Evolutionary conservation across 2,888 invertebrate genomes (phyloP).

Genomic region (Zaprionus bogoriensis): DNA sequence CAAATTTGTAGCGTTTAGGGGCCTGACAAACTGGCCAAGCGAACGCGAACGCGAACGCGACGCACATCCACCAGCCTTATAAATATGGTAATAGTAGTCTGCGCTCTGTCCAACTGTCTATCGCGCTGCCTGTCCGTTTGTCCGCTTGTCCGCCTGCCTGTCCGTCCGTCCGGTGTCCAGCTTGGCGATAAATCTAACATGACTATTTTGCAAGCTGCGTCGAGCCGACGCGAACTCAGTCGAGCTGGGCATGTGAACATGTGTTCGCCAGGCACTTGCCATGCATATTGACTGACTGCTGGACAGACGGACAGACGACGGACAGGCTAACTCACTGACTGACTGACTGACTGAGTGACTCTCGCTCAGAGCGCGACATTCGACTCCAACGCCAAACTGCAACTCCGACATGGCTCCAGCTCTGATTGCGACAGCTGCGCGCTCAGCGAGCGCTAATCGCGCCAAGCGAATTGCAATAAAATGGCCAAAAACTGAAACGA

Average conservation of each 20-base stretch:
- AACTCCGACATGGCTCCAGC: constrained; percentile 37
- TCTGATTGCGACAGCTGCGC: constrained; percentile 58
- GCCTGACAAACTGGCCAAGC: constrained; percentile 66
- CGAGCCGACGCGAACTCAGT: constrained; percentile 30
- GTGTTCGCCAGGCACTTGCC: constrained; percentile 74
- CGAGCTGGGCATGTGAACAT: constrained; percentile 56
- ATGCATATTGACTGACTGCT: constrained; percentile 47
- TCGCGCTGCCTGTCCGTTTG: too few relatives aligned
- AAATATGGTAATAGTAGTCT: constrained; percentile 64
- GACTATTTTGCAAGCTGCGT: constrained; percentile 62
- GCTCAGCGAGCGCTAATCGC: constrained; percentile 63
- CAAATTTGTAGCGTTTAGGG: constrained; percentile 72
- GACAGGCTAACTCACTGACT: constrained; percentile 34
- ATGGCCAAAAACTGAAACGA: constrained; percentile 10
- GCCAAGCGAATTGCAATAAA: constrained; percentile 63
- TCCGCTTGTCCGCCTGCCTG: background rate
- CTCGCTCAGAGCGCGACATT: constrained; percentile 2
- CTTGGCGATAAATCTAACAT: constrained; percentile 68
- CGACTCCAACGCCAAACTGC: too few relatives aligned
- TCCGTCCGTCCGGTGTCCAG: constrained; percentile 13
- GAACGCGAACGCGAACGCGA: constrained; percentile 42
- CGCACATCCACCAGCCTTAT: constrained; percentile 36
- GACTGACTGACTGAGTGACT: constrained; percentile 35
- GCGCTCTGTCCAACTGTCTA: constrained; percentile 10
- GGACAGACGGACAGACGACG: constrained; percentile 22